Base-by-base conservation (phyloP, 2,797 vertebrate species). In the Serranus cabrilla region DNA sequence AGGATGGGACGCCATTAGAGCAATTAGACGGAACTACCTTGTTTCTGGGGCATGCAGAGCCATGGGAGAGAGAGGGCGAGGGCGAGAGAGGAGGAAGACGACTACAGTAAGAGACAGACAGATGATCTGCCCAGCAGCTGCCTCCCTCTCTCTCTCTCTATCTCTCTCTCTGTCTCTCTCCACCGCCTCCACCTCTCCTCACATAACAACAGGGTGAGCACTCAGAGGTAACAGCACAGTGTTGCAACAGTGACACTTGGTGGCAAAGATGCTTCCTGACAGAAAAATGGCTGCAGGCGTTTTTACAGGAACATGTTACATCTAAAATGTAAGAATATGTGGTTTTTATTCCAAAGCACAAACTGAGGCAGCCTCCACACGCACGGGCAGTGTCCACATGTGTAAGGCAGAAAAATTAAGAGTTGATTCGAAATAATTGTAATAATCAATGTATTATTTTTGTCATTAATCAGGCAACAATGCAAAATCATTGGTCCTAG, bases 1-100 rank as follows among this genome's bases (percentile, higher is more conserved):
- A 94, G 93, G 81, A 93, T 85, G 86, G 89, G 87, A 92, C 85
- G 76, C 90, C 87, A 93, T 94, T 92, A 93, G 89, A 90, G 90
- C 90, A 94, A 94, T 95, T 94, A 94, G 82, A 89, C 34, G 46
- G 81, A 88, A 82, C 87, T 90, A 90, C 89, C 89, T 92, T 89
- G 86, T 92, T 93, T 92, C 87, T 90, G 85, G 89, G 92, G 82
- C 90, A 79, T 58, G 84, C 75, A 66, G 84, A 87, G 80, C 74
- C 79, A 87, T 10, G 71, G 59, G 83, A 85, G 84, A 46, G 76
- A 45, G 66, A 51, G 72, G 5, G 49, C 37, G 61, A 25, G 74
- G 11, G 49, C 6, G 3, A 5, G 59, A 45, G 56, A 27, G 67
- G 54, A 74, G 66, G 55, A 67, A 39, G 56, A 82, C 50, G 40